Evolutionary conservation across 2,797 vertebrate species (phyloP).

Genomic region (Cryptoblepharus egeriae): DNA sequence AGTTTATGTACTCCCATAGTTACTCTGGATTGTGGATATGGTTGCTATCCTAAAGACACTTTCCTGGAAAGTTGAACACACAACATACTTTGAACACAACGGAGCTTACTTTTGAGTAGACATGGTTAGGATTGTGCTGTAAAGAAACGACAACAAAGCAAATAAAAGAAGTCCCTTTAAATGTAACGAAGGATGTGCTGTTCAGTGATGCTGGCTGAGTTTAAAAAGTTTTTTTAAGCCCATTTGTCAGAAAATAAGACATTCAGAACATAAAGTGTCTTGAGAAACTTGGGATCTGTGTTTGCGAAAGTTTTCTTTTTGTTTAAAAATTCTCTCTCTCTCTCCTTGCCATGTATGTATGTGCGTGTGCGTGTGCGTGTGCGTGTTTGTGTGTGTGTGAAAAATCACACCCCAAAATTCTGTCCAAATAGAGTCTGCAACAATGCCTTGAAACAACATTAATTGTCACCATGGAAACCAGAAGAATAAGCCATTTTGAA

Average conservation of each 20-base stretch:
- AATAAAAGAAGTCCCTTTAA: constrained; percentile 22
- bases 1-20: too few relatives aligned
- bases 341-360: too few relatives aligned
- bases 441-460: constrained; percentile 95
- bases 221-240: constrained; percentile 2
- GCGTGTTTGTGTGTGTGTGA: constrained; percentile 63
- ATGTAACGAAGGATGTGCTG: constrained; percentile 58
- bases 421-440: constrained; percentile 87
- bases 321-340: not conserved
- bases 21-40: too few relatives aligned
- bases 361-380: constrained; percentile 39
- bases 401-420: constrained; percentile 86
- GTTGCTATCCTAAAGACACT: too few relatives aligned
- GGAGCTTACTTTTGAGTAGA: too few relatives aligned
- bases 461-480: constrained; percentile 96
- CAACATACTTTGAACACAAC: too few relatives aligned
- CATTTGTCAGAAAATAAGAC: not conserved
- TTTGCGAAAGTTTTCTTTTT: constrained; percentile 23
- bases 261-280: constrained; percentile 30
- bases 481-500: constrained; percentile 98
- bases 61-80: too few relatives aligned
- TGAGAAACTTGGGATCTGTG: constrained; percentile 56
- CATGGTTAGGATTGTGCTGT: too few relatives aligned
- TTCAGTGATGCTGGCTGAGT: not conserved
- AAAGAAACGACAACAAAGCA: constrained; percentile 35